Conservation (phyloP, 2,797 vertebrate species). For the Neosilurus mollespiculum region DNA sequence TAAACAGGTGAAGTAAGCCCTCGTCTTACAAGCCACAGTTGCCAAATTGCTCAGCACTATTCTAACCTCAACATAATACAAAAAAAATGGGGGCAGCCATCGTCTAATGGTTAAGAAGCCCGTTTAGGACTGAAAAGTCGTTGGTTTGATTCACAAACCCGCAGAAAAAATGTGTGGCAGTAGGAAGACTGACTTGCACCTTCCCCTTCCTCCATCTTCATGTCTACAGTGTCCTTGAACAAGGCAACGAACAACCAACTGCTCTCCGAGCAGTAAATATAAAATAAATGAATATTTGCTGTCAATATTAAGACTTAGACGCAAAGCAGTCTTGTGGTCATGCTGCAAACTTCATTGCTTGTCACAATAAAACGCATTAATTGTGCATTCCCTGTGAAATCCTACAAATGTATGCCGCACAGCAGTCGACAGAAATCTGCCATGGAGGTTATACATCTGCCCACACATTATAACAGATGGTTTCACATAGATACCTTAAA, state of each 20-base stretch:
- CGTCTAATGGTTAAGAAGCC: too few species aligned
- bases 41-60: slow-evolving; percentile 1
- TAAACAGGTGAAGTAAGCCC: slow-evolving; percentile 15
- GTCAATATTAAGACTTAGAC: neutral
- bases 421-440: neutral
- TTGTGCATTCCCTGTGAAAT: neutral
- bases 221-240: too few species aligned
- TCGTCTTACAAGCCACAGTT: slow-evolving; percentile 1
- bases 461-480: neutral
- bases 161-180: too few species aligned
- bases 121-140: too few species aligned
- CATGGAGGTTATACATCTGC: neutral
- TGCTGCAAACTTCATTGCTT: neutral
- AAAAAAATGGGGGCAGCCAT: too few species aligned
- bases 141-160: too few species aligned
- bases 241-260: too few species aligned
- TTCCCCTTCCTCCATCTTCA: too few species aligned
- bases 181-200: too few species aligned
- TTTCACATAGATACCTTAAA: neutral
- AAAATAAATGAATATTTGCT: neutral
- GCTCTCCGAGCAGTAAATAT: too few species aligned
- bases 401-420: neutral
- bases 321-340: neutral
- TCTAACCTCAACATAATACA: neutral
- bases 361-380: neutral